Base-by-base conservation (phyloP, 2,888 invertebrate species). In the Rotaria magnacalcarata region DNA sequence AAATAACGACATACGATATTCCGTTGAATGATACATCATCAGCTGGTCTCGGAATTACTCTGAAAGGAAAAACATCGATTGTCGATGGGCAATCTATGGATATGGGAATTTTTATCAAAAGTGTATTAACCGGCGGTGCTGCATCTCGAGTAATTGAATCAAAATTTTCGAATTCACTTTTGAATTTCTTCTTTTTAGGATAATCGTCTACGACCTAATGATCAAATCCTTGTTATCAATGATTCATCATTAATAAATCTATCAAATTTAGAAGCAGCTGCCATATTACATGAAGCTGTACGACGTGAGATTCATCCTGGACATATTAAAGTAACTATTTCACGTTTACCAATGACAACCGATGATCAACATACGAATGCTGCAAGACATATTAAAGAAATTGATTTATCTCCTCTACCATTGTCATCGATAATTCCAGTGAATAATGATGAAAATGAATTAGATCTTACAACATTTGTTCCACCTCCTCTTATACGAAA, bases 51-150 rank as follows among this genome's bases (percentile, higher is more conserved):
- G 87, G 87, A 16, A 85, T 87, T 16, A 85, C 75, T 24, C 52
- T 87, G 19, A 87, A 87, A 56, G 87, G 87, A n/a, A 85, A 85
- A 50, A 87, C 85, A 52, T 85, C 85, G 24, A 85, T 84, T 43
- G 24, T 85, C n/a, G 87, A 85, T 27, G 86, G 67, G n/a, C 84
- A 84, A 24, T 74, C 52, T 47, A 58, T 85, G 24, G 87, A 87
- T 84, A 54, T 85, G 34, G 87, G 87, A 84, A 85, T 87, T 14
- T 87, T 84, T 84, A 84, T 87, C 14, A 85, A 85, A 74, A 85
- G 56, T 84, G 67, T 87, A 8, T 52, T 87, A 27, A 87, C 80
- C 6, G 87, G 87, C 34, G 87, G 87, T 19, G 87, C 87, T 27
- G 87, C 87, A 34, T 58, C 47, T 27, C 41, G 56, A 41, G 84